Percentiles rank a stretch among this genome's conserved stretches.
These are phyloP conservation scores for Dynastes maya DNA, from an alignment of 2,888 invertebrate genomes.

Conservation along the genomic window DNA sequence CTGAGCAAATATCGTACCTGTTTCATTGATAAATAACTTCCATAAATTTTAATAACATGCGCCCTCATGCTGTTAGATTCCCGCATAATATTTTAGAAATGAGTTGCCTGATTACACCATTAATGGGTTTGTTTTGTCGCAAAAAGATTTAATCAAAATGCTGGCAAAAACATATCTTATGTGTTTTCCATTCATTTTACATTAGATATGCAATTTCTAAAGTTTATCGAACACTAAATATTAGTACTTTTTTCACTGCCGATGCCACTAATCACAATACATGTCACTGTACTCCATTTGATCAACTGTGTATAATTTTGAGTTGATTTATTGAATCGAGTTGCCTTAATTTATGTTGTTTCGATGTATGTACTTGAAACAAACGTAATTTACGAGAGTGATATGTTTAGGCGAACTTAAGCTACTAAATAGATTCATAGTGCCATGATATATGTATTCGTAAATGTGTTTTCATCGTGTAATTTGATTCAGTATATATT, in stretches of 20 bases:
- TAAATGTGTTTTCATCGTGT: background rate
- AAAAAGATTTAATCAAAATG: conserved; percentile 14
- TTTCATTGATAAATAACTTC: too few species aligned
- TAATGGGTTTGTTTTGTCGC: background rate
- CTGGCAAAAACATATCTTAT: conserved; percentile 1
- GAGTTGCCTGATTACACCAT: conserved; percentile 21
- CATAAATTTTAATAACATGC: too few species aligned
- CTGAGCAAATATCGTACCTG: too few species aligned
- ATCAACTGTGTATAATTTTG: background rate
- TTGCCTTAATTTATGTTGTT: conserved; percentile 8
- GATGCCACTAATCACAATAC: conserved; percentile 16
- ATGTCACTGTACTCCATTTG: background rate
- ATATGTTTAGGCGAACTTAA: conserved; percentile 4
- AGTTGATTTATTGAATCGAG: conserved; percentile 7
- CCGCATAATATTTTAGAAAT: conserved; percentile 18
- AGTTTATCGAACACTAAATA: conserved; percentile 17
- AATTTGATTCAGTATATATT: background rate
- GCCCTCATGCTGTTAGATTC: background rate
- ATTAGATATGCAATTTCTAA: background rate
- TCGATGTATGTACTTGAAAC: background rate
- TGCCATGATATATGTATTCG: background rate
- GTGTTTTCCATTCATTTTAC: background rate
- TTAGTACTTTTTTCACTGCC: conserved; percentile 32
- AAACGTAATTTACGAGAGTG: conserved; percentile 5
- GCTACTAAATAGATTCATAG: background rate